These are phyloP conservation scores for Tortricodes alternella DNA, from an alignment of 2,888 invertebrate species.

Conservation along the genomic window DNA sequence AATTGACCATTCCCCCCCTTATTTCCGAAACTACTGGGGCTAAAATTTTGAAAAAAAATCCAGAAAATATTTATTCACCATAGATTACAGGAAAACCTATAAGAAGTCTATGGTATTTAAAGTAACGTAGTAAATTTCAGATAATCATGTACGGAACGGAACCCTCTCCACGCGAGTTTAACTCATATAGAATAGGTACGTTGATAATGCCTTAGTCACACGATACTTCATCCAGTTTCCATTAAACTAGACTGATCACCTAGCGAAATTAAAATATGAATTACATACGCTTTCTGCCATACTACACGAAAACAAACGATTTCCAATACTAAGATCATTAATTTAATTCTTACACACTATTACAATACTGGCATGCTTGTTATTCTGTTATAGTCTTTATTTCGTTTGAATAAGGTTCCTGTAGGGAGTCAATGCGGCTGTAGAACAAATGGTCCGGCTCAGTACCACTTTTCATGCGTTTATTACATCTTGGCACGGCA, in stretches of 20 bases:
- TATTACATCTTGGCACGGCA: constrained; percentile 73
- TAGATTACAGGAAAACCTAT: no score
- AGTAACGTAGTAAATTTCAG: no score
- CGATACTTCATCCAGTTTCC: not conserved
- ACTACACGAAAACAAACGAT: constrained; percentile 66
- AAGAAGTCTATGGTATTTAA: no score
- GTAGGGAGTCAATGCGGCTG: constrained; percentile 35
- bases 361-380: constrained; percentile 8
- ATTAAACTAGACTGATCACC: constrained; percentile 30
- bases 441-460: constrained; percentile 59
- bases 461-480: constrained; percentile 72
- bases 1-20: no score
- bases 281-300: constrained; percentile 45
- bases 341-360: constrained; percentile 56
- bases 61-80: no score
- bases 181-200: not conserved
- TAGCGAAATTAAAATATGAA: constrained; percentile 48
- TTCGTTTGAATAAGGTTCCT: constrained; percentile 2
- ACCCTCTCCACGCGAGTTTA: not conserved
- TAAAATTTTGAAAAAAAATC: no score
- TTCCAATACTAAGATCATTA: constrained; percentile 67
- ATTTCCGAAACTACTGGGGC: no score
- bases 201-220: not conserved
- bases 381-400: not conserved
- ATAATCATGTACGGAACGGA: no score